phyloP scores from a whole-genome alignment of 2,888 invertebrate genomes.

The Xylophagus ater region DNA sequence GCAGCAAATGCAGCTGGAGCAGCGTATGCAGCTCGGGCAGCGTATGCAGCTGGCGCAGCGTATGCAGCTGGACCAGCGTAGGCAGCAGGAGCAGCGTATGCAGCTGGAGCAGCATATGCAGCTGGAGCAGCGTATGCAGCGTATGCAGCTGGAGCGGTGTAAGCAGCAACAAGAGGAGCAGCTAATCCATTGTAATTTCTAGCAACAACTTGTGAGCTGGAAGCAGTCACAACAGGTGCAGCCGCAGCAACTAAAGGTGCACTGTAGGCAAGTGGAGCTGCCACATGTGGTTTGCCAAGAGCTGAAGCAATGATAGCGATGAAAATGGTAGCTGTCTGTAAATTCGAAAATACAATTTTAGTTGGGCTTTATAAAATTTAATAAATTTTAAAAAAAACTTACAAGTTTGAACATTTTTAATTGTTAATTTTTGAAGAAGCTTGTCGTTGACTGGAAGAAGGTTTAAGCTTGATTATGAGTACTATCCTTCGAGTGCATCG shows the following conservation, averaged over 20 bases:
- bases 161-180: constrained; percentile 32
- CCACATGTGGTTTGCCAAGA: neutral
- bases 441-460: too few relatives aligned
- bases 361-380: too few relatives aligned
- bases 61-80: constrained; percentile 17
- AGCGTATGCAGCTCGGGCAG: constrained; percentile 3
- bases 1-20: constrained; percentile 20
- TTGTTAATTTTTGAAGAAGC: too few relatives aligned
- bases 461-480: too few relatives aligned
- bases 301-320: neutral
- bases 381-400: too few relatives aligned
- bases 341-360: too few relatives aligned
- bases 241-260: constrained; percentile 31
- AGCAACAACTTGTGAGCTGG: constrained; percentile 49
- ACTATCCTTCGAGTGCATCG: too few relatives aligned
- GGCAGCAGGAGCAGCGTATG: constrained; percentile 15
- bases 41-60: constrained; percentile 9
- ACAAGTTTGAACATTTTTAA: too few relatives aligned
- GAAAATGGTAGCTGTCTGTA: neutral
- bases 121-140: constrained; percentile 18
- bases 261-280: constrained; percentile 26
- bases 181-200: constrained; percentile 48
- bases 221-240: constrained; percentile 40
- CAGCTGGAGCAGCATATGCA: constrained; percentile 16
- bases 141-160: constrained; percentile 28